Conservation (phyloP, 2,113 vertebrate species). For the Ursus arctos region DNA sequence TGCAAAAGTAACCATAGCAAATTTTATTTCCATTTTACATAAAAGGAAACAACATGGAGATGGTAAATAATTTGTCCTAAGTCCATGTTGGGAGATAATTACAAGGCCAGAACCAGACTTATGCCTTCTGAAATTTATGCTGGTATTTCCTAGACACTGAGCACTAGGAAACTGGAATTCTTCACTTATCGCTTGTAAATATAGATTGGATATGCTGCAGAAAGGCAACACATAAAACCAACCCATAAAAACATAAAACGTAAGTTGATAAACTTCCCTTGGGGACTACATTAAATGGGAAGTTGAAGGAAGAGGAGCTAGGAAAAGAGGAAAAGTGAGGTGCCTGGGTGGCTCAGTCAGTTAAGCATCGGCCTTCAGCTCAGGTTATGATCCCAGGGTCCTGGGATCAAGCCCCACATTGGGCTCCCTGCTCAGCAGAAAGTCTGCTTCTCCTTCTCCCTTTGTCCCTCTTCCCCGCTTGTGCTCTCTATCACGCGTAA, state of each 20-base stretch:
- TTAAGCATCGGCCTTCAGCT: background rate
- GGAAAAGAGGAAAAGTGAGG: background rate
- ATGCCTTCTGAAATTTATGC: background rate
- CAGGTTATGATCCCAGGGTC: background rate
- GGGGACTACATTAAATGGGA: background rate
- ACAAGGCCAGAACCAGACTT: background rate
- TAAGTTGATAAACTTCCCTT: background rate
- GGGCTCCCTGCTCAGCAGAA: too few species aligned
- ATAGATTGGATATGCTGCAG: background rate
- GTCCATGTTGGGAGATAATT: background rate
- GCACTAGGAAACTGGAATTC: background rate
- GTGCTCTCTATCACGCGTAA: background rate
- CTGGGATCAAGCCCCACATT: background rate
- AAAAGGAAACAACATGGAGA: slow-evolving; percentile 11
- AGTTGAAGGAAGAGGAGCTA: background rate
- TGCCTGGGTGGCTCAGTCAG: background rate
- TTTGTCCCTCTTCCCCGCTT: too few species aligned
- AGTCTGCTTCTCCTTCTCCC: background rate
- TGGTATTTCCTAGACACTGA: background rate
- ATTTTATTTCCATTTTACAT: background rate
- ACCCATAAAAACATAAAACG: too few species aligned
- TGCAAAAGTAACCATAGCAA: background rate
- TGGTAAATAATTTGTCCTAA: background rate
- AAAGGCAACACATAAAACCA: background rate
- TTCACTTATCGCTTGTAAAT: background rate